A percentile compares a stretch with the other conserved stretches of the same genome.
phyloP scores from a whole-genome alignment of 2,113 vertebrate species.

The Pandion haliaetus region DNA sequence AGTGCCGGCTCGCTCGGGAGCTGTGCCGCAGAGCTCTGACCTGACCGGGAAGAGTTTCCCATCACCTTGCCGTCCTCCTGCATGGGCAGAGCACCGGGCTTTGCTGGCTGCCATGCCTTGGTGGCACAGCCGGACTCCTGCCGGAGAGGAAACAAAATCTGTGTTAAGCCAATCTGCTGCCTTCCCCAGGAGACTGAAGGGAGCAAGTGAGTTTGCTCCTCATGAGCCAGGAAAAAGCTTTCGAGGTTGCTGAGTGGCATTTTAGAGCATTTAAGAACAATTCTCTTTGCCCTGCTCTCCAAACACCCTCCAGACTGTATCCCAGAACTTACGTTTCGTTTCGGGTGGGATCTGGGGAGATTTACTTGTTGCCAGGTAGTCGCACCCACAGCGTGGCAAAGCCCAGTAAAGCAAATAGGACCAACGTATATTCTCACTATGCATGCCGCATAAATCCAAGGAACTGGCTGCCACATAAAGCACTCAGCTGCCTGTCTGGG shows the following conservation, averaged over 20 bases:
- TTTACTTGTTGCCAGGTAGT: not conserved
- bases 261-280: not conserved
- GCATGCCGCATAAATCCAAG: not conserved
- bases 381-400: not conserved
- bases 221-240: not conserved
- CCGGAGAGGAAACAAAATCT: not conserved
- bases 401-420: not conserved
- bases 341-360: not conserved
- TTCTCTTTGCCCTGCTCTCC: not conserved
- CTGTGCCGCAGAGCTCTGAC: not conserved
- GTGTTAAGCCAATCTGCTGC: not conserved
- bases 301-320: not conserved
- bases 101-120: not conserved
- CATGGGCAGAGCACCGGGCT: not conserved
- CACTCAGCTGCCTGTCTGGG: not conserved
- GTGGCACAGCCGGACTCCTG: not conserved
- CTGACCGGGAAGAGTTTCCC: not conserved
- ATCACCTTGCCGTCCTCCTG: not conserved
- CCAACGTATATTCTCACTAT: not conserved
- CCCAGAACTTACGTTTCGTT: not conserved
- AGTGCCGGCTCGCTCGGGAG: accelerated
- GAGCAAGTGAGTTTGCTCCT: not conserved
- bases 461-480: not conserved
- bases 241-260: not conserved
- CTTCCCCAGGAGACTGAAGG: not conserved